Conservation (phyloP, 2,113 vertebrate species). For the Brachyhypopomus occidentalis region DNA sequence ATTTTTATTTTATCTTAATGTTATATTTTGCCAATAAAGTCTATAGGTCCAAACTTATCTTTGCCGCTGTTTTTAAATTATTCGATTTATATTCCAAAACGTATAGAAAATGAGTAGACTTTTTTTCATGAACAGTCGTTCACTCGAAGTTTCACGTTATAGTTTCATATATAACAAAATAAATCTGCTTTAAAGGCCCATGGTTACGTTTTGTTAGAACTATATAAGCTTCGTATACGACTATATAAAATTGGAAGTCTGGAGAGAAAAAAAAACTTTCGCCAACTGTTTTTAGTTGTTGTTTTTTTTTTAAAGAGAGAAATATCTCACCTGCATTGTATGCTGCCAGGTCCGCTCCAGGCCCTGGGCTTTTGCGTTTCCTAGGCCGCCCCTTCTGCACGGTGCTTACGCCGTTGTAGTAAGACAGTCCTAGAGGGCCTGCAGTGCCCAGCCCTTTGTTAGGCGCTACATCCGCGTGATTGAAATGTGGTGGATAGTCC, state of each 20-base stretch:
- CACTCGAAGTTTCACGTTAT: not conserved
- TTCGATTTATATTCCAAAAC: not conserved
- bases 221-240: no score
- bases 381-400: conserved; percentile 96
- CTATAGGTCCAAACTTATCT: not conserved
- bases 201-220: no score
- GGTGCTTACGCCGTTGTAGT: conserved; percentile 96
- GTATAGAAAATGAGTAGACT: not conserved
- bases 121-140: not conserved
- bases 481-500: conserved; percentile 94
- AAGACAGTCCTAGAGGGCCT: conserved; percentile 91
- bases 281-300: no score
- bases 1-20: not conserved
- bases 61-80: not conserved
- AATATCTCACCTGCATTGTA: conserved; percentile 92
- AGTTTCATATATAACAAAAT: no score
- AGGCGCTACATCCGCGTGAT: conserved; percentile 87
- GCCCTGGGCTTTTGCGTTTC: conserved; percentile 95
- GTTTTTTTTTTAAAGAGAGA: not conserved
- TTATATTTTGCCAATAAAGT: not conserved
- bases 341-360: conserved; percentile 91
- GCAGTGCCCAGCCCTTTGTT: conserved; percentile 89
- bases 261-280: no score
- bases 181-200: no score
- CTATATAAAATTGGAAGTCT: no score